Conservation (phyloP, 2,113 vertebrate genomes). For the Vicugna pacos region DNA sequence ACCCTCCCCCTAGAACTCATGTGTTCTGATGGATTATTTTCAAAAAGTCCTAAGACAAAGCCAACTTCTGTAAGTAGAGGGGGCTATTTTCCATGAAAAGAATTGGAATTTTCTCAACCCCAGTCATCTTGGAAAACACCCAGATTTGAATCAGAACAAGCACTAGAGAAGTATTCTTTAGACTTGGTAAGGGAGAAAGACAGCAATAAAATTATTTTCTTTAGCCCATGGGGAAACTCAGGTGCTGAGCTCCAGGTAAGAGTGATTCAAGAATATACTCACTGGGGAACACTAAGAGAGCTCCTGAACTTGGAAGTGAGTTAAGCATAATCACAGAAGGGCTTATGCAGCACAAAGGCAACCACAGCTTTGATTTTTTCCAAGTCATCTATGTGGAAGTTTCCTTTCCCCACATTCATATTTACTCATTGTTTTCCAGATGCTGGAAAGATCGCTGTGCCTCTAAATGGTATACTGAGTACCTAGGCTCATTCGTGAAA, state of each 20-base stretch:
- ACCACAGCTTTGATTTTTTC: not conserved
- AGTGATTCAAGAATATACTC: not conserved
- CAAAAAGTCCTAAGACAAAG: not conserved
- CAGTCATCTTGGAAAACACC: not conserved
- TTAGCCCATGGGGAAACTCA: not conserved
- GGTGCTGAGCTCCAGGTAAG: not conserved
- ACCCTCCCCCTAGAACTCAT: not conserved
- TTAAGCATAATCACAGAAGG: not conserved
- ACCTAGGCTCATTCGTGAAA: not conserved
- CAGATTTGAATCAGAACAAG: not conserved
- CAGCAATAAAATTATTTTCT: not conserved
- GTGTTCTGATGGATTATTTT: not conserved
- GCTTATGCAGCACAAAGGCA: rapidly evolving
- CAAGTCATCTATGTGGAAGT: not conserved
- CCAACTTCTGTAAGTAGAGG: not conserved
- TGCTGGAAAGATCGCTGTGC: not conserved
- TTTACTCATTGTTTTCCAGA: not conserved
- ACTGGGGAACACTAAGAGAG: not conserved
- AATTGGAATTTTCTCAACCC: not conserved
- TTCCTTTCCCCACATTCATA: not conserved
- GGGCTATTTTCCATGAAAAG: not conserved
- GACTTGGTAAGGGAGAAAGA: not conserved
- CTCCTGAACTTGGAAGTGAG: not conserved
- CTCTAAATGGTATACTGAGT: not conserved
- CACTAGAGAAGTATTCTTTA: not conserved